phyloP scores from a whole-genome alignment of 2,113 vertebrate genomes.

The Dunckerocampus dactyliophorus region DNA sequence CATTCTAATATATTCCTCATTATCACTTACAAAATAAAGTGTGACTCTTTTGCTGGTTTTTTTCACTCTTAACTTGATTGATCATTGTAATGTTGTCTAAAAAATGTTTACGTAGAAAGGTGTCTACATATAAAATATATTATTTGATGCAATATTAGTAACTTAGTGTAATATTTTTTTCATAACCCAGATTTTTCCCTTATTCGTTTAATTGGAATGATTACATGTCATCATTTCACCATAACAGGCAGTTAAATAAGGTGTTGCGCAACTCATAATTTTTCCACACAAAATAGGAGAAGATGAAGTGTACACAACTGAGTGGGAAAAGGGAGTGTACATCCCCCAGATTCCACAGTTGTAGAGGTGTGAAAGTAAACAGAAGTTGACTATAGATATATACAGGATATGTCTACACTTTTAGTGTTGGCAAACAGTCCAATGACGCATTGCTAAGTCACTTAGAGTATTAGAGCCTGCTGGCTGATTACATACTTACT shows the following conservation, averaged over 20 bases:
- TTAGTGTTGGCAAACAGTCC: conserved; percentile 5
- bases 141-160: too few relatives aligned
- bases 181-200: not conserved
- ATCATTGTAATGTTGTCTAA: too few relatives aligned
- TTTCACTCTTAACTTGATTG: too few relatives aligned
- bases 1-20: too few relatives aligned
- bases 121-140: too few relatives aligned
- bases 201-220: not conserved
- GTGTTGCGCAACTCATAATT: not conserved
- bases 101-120: too few relatives aligned
- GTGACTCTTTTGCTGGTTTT: too few relatives aligned
- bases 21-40: too few relatives aligned
- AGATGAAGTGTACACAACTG: not conserved
- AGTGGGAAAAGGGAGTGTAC: not conserved
- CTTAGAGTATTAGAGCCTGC: conserved; percentile 1
- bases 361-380: conserved; percentile 1
- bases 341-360: not conserved
- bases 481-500: not conserved
- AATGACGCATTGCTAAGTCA: conserved; percentile 1
- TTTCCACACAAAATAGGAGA: conserved; percentile 1
- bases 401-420: not conserved
- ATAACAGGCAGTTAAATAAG: not conserved
- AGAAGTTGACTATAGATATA: not conserved
- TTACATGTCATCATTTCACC: not conserved
- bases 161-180: too few relatives aligned